Percentiles rank a stretch among this genome's conserved stretches.
phyloP scores from a whole-genome alignment of 2,888 invertebrate species.

The Tachystola acroxantha region DNA sequence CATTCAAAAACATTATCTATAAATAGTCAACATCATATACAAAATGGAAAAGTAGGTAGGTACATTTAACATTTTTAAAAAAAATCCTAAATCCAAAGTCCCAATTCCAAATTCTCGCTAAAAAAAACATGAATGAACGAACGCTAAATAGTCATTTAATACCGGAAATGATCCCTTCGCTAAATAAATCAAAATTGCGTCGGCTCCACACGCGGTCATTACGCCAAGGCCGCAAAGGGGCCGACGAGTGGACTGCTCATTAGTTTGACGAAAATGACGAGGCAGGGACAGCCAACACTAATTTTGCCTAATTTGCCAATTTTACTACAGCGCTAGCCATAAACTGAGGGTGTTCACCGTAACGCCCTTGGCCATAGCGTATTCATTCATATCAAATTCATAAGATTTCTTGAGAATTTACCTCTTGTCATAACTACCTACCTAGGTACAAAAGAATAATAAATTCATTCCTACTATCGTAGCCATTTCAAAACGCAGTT shows the following conservation, averaged over 20 bases:
- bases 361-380: slow-evolving; percentile 9
- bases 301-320: slow-evolving; percentile 39
- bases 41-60: too few relatives aligned
- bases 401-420: too few relatives aligned
- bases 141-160: slow-evolving; percentile 50
- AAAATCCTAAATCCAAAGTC: too few relatives aligned
- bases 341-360: slow-evolving; percentile 10
- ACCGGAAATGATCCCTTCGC: slow-evolving; percentile 63
- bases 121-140: slow-evolving; percentile 36
- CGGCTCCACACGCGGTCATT: slow-evolving; percentile 42
- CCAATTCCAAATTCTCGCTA: slow-evolving; percentile 10
- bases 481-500: too few relatives aligned
- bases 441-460: too few relatives aligned
- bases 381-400: slow-evolving; percentile 17
- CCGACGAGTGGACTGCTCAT: slow-evolving; percentile 39
- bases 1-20: too few relatives aligned
- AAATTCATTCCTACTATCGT: too few relatives aligned
- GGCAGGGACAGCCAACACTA: slow-evolving; percentile 33
- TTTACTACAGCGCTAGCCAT: neutral
- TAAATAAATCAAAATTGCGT: slow-evolving; percentile 75
- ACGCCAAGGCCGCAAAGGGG: slow-evolving; percentile 39
- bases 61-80: too few relatives aligned
- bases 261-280: slow-evolving; percentile 40
- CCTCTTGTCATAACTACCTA: too few relatives aligned
- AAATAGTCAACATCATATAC: too few relatives aligned